These are phyloP conservation scores for Acanthiza pusilla DNA, from an alignment of 2,797 vertebrate species.

Conservation along the genomic window DNA sequence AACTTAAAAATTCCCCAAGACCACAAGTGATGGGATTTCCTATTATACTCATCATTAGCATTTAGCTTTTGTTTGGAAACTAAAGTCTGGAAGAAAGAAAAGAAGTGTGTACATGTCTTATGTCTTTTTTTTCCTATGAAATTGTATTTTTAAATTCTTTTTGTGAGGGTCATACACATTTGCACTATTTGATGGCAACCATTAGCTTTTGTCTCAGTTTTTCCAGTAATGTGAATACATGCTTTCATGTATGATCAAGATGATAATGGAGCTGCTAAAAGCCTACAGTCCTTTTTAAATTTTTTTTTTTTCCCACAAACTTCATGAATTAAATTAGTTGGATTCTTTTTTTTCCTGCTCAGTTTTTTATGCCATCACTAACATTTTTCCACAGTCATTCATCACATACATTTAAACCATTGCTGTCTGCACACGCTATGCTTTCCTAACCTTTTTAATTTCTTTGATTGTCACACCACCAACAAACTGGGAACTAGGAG, in stretches of 20 bases:
- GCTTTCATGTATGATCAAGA: not conserved
- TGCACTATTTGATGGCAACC: not conserved
- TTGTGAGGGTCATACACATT: not conserved
- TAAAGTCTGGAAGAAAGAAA: not conserved
- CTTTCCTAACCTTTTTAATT: not conserved
- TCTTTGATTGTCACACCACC: not conserved
- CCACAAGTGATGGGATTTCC: not conserved
- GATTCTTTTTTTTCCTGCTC: not conserved
- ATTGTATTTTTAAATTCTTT: not conserved
- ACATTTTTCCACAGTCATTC: not conserved
- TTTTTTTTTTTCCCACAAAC: not conserved
- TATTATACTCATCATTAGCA: not conserved
- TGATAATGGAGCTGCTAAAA: not conserved
- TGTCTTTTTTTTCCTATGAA: not conserved
- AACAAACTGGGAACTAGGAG: not conserved
- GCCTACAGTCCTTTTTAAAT: not conserved
- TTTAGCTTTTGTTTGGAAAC: not conserved
- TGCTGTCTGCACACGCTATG: not conserved
- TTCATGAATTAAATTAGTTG: not conserved
- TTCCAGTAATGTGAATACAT: not conserved
- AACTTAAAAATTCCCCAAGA: not conserved
- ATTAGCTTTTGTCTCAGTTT: not conserved
- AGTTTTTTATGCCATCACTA: not conserved
- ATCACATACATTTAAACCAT: not conserved
- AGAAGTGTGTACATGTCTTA: rapidly evolving